Evolutionary conservation across 2,113 vertebrate species (phyloP).

Genomic region (Tor tambroides): DNA sequence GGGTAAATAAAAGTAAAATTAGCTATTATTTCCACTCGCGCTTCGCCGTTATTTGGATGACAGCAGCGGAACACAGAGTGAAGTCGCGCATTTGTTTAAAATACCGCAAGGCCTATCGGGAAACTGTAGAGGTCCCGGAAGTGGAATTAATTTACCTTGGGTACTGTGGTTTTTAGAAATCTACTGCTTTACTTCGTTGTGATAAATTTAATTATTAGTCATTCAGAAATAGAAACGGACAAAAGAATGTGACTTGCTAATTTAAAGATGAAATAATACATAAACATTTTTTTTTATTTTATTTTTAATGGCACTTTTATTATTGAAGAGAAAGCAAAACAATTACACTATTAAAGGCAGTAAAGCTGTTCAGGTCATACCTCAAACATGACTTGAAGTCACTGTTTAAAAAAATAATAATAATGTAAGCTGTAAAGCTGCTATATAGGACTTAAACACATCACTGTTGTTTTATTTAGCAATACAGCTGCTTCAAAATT

Average conservation of each 20-base stretch:
- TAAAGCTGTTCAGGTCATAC: not conserved
- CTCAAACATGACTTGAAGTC: not conserved
- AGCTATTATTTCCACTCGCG: not conserved
- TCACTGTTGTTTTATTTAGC: too few species aligned
- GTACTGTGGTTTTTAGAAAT: slow-evolving; percentile 56
- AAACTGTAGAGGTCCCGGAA: slow-evolving; percentile 14
- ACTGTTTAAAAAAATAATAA: not conserved
- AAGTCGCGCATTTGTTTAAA: slow-evolving; percentile 74
- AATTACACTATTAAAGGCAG: not conserved
- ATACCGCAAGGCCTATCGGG: slow-evolving; percentile 65
- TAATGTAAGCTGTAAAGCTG: not conserved
- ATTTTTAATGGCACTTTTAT: not conserved
- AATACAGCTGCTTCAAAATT: too few species aligned
- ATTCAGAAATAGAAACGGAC: not conserved
- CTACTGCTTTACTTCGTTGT: not conserved
- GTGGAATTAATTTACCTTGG: slow-evolving; percentile 38
- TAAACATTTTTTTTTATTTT: too few species aligned
- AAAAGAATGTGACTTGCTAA: not conserved
- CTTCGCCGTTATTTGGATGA: not conserved
- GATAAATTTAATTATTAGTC: too few species aligned
- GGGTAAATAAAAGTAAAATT: not conserved
- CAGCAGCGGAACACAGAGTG: not conserved
- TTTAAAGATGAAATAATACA: not conserved
- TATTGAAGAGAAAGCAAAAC: not conserved
- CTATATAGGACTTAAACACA: not conserved